Percentiles rank a stretch among this genome's conserved stretches.
Evolutionary conservation across 2,888 invertebrate genomes (phyloP).

Genomic region (Aphidius colemani): DNA sequence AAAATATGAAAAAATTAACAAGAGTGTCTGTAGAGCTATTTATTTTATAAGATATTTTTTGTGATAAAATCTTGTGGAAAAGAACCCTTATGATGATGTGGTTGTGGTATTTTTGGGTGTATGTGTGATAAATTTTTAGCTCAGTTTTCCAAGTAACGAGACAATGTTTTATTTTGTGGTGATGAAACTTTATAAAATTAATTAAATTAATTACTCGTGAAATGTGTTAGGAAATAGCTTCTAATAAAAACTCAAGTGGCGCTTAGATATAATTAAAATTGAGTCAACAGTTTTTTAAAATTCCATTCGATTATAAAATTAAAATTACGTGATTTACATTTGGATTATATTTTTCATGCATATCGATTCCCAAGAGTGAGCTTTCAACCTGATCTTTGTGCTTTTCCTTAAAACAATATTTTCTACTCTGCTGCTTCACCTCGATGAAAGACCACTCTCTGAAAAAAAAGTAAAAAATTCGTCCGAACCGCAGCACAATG

Average conservation of each 20-base stretch:
- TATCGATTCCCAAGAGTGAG: neutral
- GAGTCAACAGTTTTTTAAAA: neutral
- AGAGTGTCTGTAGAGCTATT: too few relatives aligned
- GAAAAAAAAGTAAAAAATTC: neutral
- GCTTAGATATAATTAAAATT: neutral
- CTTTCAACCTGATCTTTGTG: constrained; percentile 13
- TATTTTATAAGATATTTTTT: constrained; percentile 10
- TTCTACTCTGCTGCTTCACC: constrained; percentile 10
- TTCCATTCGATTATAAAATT: constrained; percentile 18
- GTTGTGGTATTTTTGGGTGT: constrained; percentile 3
- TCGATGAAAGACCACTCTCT: constrained; percentile 12
- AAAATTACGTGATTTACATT: constrained; percentile 12
- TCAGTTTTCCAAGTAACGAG: constrained; percentile 30
- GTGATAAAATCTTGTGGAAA: neutral
- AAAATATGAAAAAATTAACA: too few relatives aligned
- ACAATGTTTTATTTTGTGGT: constrained; percentile 19
- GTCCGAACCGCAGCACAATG: constrained; percentile 9
- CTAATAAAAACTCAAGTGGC: constrained; percentile 24
- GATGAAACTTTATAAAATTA: constrained; percentile 50
- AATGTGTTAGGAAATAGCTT: constrained; percentile 26
- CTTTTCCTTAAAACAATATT: constrained; percentile 10
- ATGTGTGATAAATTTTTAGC: neutral
- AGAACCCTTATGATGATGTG: constrained; percentile 15
- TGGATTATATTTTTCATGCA: constrained; percentile 13
- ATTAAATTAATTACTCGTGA: constrained; percentile 54